phyloP scores from a whole-genome alignment of 2,797 vertebrate genomes.

The Hippoglossus hippoglossus region DNA sequence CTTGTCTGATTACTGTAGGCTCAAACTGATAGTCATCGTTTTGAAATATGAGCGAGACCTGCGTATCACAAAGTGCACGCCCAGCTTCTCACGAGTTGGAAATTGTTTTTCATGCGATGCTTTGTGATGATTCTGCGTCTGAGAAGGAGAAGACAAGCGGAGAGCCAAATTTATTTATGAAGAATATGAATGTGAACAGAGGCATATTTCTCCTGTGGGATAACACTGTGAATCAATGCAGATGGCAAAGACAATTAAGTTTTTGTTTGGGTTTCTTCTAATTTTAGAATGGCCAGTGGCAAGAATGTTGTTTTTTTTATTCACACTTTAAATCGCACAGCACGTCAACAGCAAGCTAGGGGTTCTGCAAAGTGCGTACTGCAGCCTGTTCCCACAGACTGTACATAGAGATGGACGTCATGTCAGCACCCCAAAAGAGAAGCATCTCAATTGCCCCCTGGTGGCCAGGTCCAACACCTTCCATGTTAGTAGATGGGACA shows the following conservation, averaged over 20 bases:
- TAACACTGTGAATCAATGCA: conserved; percentile 56
- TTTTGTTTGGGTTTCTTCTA: conserved; percentile 50
- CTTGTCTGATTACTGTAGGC: conserved; percentile 58
- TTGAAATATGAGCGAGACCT: conserved; percentile 57
- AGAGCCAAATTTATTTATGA: conserved; percentile 42
- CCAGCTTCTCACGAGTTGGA: conserved; percentile 33
- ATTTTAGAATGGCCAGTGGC: conserved; percentile 59
- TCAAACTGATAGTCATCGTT: conserved; percentile 56
- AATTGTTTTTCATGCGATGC: conserved; percentile 3
- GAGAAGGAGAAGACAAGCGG: conserved; percentile 20
- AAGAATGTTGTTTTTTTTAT: conserved; percentile 25
- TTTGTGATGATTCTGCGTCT: conserved; percentile 33
- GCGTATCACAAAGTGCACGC: conserved; percentile 33
- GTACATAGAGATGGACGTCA: no score
- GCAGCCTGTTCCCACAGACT: not conserved
- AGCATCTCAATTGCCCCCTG: not conserved
- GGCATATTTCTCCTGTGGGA: conserved; percentile 44
- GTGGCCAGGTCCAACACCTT: no score
- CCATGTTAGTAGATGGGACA: no score
- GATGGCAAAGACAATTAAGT: conserved; percentile 62
- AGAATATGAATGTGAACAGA: conserved; percentile 40
- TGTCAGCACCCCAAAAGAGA: no score
- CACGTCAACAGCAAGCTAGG: not conserved
- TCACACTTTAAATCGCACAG: conserved; percentile 11
- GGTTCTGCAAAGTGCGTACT: no score